Conservation (phyloP, 2,797 vertebrate genomes). For the Acanthis flammea region DNA sequence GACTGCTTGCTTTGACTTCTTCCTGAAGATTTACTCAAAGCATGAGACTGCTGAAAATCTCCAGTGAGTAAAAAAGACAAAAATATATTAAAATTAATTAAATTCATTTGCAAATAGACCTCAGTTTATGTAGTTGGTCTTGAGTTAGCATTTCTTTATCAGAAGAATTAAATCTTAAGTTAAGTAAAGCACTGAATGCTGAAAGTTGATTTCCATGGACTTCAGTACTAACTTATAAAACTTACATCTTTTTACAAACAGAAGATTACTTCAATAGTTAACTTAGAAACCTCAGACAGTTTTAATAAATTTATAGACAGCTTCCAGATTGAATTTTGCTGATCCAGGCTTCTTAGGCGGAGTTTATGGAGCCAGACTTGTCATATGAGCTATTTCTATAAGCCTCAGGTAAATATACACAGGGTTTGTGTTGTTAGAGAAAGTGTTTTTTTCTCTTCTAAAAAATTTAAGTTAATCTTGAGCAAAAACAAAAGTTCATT, state of each 20-base stretch:
- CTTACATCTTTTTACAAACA: slow-evolving; percentile 8
- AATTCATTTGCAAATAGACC: not conserved
- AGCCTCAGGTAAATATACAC: slow-evolving; percentile 63
- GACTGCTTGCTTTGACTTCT: not conserved
- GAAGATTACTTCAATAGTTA: slow-evolving; percentile 25
- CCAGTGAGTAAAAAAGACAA: not conserved
- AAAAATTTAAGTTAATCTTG: slow-evolving; percentile 50
- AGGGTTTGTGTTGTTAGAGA: slow-evolving; percentile 38
- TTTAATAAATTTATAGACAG: slow-evolving; percentile 48
- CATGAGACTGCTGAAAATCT: slow-evolving; percentile 6
- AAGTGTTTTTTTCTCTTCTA: slow-evolving; percentile 38
- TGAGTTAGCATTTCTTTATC: not conserved
- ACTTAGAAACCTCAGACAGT: slow-evolving; percentile 21
- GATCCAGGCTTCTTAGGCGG: not conserved
- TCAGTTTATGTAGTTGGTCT: not conserved
- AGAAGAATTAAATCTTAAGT: not conserved
- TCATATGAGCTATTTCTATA: slow-evolving; percentile 67
- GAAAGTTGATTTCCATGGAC: not conserved
- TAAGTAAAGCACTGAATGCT: not conserved
- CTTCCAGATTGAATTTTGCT: slow-evolving; percentile 61
- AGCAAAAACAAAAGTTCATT: slow-evolving; percentile 54
- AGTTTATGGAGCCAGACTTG: slow-evolving; percentile 61
- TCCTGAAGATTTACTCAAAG: not conserved
- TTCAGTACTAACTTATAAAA: slow-evolving; percentile 1
- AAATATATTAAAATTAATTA: not conserved